Conservation (phyloP, 2,113 vertebrate species). For the Rutilus rutilus region DNA sequence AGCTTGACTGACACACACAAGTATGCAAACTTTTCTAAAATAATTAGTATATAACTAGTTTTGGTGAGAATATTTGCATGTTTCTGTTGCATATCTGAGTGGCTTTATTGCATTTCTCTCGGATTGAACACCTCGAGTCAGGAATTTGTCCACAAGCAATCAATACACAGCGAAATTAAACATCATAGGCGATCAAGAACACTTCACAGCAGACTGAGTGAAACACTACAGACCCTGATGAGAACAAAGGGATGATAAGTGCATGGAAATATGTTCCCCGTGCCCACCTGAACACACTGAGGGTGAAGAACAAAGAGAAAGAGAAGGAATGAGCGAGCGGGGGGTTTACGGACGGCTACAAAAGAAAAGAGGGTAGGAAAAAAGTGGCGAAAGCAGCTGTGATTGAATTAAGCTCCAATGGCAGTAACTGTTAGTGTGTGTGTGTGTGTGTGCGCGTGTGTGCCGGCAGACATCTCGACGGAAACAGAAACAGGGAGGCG, state of each 20-base stretch:
- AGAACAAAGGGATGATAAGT: conserved; percentile 46
- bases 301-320: conserved; percentile 36
- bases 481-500: conserved; percentile 77
- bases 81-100: background rate
- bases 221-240: conserved; percentile 6
- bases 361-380: conserved; percentile 55
- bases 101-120: background rate
- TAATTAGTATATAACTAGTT: background rate
- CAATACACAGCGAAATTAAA: conserved; percentile 39
- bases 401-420: conserved; percentile 77
- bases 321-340: conserved; percentile 68
- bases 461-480: conserved; percentile 28
- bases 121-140: background rate
- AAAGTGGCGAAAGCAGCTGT: conserved; percentile 75
- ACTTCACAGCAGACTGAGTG: background rate
- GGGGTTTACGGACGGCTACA: conserved; percentile 42
- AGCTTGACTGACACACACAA: background rate
- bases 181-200: conserved; percentile 29
- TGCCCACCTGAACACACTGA: background rate
- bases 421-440: conserved; percentile 72
- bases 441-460: background rate
- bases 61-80: background rate
- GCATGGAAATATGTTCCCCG: background rate
- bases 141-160: conserved; percentile 40
- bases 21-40: background rate